Conservation (phyloP, 1,140 invertebrate genomes). For the Lamellibrachia luymesi region DNA sequence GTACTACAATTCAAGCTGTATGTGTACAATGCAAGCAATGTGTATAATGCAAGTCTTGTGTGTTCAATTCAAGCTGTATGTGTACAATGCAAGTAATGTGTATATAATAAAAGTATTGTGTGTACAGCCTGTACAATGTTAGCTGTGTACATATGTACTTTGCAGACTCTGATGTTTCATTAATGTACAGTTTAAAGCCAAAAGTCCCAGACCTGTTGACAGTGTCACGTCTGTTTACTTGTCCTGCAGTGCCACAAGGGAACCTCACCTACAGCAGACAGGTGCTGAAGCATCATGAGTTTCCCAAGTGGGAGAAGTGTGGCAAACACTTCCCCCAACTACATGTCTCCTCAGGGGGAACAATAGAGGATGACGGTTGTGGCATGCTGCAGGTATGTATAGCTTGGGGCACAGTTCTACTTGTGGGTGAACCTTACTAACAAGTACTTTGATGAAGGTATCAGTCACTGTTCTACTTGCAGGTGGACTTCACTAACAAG, state of each 20-base stretch:
- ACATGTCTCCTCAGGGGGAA: constrained; percentile 72
- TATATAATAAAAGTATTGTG: no score
- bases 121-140: no score
- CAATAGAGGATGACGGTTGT: constrained; percentile 79
- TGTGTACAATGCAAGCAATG: no score
- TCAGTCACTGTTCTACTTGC: constrained; percentile 6
- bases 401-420: constrained; percentile 58
- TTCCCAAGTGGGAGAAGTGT: constrained; percentile 70
- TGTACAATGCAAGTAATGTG: no score
- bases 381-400: constrained; percentile 67
- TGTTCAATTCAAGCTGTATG: no score
- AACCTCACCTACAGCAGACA: constrained; percentile 66
- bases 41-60: no score
- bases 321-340: constrained; percentile 69
- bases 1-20: no score
- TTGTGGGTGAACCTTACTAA: no score
- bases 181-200: neutral
- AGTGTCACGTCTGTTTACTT: neutral
- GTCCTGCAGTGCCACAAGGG: neutral
- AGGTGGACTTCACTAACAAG: constrained; percentile 57
- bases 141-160: no score
- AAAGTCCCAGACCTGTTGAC: neutral
- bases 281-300: constrained; percentile 59
- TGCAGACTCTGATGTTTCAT: neutral
- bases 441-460: no score